phyloP scores from a whole-genome alignment of 1,140 invertebrate species.

The Piezodorus guildinii region DNA sequence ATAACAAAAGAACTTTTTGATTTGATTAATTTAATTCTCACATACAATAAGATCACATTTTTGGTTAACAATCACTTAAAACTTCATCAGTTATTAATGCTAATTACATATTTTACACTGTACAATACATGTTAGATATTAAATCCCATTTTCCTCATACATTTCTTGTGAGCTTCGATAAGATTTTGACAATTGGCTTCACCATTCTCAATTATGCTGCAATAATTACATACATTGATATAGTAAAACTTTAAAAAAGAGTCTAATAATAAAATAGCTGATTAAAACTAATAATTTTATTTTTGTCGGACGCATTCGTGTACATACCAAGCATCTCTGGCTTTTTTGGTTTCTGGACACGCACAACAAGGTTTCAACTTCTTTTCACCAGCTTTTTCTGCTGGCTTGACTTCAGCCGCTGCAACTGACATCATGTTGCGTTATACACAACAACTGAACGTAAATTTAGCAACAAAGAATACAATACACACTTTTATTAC shows the following conservation, averaged over 20 bases:
- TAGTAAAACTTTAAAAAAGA: not conserved
- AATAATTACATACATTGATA: constrained; percentile 33
- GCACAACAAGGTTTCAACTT: constrained; percentile 93
- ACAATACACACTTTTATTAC: no score
- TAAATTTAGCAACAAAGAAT: no score
- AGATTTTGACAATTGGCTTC: constrained; percentile 80
- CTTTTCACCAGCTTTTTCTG: constrained; percentile 55
- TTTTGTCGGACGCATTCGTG: not conserved
- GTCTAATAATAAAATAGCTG: not conserved
- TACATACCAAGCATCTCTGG: constrained; percentile 73
- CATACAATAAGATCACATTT: no score
- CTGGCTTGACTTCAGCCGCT: not conserved
- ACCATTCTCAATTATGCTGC: constrained; percentile 83
- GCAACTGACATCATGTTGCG: no score
- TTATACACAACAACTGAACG: no score
- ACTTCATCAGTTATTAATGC: no score
- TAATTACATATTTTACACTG: no score
- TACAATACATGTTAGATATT: constrained; percentile 54
- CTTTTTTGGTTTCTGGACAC: constrained; percentile 91
- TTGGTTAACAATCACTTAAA: no score
- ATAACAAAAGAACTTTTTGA: no score
- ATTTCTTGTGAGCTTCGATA: constrained; percentile 93
- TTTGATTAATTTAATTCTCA: no score
- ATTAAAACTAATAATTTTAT: not conserved
- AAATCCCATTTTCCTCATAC: constrained; percentile 91